Evolutionary conservation across 2,888 invertebrate genomes (phyloP), one percentile per base, ranked within the genome.

Genomic region (Oscheius onirici): DNA sequence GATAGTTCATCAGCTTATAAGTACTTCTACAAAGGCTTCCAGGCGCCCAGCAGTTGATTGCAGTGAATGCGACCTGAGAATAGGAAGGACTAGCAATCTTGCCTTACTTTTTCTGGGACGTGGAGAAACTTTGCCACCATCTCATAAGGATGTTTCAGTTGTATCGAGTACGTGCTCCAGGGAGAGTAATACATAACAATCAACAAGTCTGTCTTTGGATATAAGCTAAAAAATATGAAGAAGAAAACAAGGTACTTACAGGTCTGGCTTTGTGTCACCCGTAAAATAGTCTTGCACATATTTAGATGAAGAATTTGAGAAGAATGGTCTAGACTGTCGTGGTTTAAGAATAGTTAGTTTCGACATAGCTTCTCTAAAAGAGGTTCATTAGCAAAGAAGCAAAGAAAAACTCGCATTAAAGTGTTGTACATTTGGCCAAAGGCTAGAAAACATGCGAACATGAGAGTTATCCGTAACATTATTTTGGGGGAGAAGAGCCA

Each of bases 111-210:
- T 3, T 34, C 20, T 3, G 26, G 49, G 15, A 15, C 13, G 10
- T 41, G 52, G 1, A 66, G n/a, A 52, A 54, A 54, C 54, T 54
- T 55, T 40, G 79, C 79, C n/a, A 77, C 69, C 13, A 61, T 54
- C 10, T 68, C 58, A 61, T 63, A 79, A 1, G 63, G 63, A 28
- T 65, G 58, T 51, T 69, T 71, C 26, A 78, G 61, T 51, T 75
- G 71, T 52, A 69, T 69, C 10, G 77, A 77, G 52, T 81, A 67
- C 34, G 81, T 67, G 55, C 80, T 81, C 80, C 80, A 80, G 3
- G 77, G 77, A 15, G 80, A 78, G 63, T 80, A 80, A 63, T 74
- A 80, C 77, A 80, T 78, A 11, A 75, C 69, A 34, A 80, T 57
- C 20, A 72, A 63, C n/a, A 80, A 34, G 57, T 80, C 79, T n/a